phyloP scores from a whole-genome alignment of 2,797 vertebrate species.

The Gymnocypris eckloni region DNA sequence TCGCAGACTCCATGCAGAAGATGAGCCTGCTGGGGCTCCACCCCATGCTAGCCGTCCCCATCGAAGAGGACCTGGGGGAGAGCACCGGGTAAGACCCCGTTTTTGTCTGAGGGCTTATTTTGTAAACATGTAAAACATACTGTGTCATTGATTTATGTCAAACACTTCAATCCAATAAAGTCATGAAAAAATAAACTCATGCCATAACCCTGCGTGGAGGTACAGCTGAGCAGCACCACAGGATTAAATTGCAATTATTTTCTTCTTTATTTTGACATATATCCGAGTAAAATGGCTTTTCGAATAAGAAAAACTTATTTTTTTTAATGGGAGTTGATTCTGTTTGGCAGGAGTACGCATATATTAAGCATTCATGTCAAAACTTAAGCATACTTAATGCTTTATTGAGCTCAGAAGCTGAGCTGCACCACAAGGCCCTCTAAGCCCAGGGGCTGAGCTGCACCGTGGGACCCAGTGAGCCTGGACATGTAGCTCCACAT shows the following conservation, averaged over 20 bases:
- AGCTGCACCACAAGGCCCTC: neutral
- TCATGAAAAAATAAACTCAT: neutral
- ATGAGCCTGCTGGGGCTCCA: constrained; percentile 81
- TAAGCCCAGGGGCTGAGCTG: neutral
- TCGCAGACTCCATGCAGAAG: constrained; percentile 79
- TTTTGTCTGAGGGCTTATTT: neutral
- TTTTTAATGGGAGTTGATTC: neutral
- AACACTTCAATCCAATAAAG: neutral
- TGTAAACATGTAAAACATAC: neutral
- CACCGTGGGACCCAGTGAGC: neutral
- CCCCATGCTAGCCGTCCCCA: constrained; percentile 89
- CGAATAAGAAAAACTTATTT: no score
- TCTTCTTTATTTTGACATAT: neutral
- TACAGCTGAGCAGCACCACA: neutral
- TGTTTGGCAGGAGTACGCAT: neutral
- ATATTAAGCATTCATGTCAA: no score
- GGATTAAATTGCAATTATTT: neutral
- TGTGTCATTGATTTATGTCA: neutral
- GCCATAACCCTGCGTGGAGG: neutral
- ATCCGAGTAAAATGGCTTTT: neutral
- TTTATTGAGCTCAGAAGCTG: neutral
- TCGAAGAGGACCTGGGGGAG: constrained; percentile 85
- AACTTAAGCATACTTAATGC: neutral
- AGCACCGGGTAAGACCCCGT: constrained; percentile 70
- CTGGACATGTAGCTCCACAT: neutral